These are phyloP conservation scores for Brienomyrus brachyistius DNA, from an alignment of 2,113 vertebrate species.

Conservation along the genomic window DNA sequence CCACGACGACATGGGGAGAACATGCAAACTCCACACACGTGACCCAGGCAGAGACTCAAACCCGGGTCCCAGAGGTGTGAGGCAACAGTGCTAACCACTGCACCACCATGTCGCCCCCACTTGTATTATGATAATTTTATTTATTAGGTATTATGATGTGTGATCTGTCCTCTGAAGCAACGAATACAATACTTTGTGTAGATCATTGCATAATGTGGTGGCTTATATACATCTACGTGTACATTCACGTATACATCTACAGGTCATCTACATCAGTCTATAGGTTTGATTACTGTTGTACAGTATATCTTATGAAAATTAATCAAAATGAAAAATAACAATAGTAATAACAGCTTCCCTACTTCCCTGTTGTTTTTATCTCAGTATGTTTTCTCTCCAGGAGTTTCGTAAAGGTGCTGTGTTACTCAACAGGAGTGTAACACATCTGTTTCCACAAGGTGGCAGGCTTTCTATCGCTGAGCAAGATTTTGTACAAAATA, in stretches of 20 bases:
- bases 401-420: not conserved
- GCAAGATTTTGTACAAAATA: not conserved
- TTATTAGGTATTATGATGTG: not conserved
- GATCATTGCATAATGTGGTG: not conserved
- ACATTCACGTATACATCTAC: not conserved
- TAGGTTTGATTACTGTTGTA: not conserved
- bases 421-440: not conserved
- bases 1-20: too few species aligned
- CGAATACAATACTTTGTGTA: not conserved
- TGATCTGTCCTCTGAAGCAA: not conserved
- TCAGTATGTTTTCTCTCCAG: not conserved
- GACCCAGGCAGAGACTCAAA: too few species aligned
- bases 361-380: not conserved
- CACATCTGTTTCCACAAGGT: not conserved
- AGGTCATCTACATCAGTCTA: not conserved
- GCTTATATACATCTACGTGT: not conserved
- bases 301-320: not conserved
- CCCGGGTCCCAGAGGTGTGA: too few species aligned
- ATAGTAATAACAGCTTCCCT: not conserved
- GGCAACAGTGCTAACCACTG: too few species aligned
- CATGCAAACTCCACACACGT: too few species aligned
- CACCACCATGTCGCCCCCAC: too few species aligned
- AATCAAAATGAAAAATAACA: not conserved
- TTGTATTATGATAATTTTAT: not conserved
- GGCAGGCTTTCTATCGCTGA: constrained; percentile 2